These are phyloP conservation scores for Epiperipatus broadwayi DNA, from an alignment of 2,888 invertebrate genomes.

Conservation along the genomic window DNA sequence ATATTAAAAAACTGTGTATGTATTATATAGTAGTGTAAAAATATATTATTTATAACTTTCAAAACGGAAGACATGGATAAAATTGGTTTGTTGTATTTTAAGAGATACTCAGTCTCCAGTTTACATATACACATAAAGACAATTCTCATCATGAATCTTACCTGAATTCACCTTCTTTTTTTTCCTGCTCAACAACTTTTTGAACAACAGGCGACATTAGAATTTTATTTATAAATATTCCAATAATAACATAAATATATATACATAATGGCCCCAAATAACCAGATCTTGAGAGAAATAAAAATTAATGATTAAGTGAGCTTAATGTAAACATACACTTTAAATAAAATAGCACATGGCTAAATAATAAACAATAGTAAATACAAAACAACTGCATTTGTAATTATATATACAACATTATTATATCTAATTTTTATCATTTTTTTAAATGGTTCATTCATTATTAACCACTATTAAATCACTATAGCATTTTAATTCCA, in stretches of 20 bases:
- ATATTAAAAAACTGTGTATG: too few relatives aligned
- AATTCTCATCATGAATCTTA: slow-evolving; percentile 18
- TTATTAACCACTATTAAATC: slow-evolving; percentile 4
- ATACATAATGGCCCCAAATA: slow-evolving; percentile 36
- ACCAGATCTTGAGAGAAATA: slow-evolving; percentile 30
- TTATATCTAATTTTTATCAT: too few relatives aligned
- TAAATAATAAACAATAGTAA: too few relatives aligned
- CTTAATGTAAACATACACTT: neutral
- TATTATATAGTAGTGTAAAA: too few relatives aligned
- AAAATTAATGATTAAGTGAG: neutral
- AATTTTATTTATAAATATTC: slow-evolving; percentile 35
- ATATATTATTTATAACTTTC: too few relatives aligned
- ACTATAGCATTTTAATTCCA: too few relatives aligned
- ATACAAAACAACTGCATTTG: too few relatives aligned
- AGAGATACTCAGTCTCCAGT: neutral
- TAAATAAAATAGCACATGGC: too few relatives aligned
- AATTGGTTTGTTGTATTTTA: too few relatives aligned
- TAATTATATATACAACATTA: too few relatives aligned
- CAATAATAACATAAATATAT: slow-evolving; percentile 34
- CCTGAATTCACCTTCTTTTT: slow-evolving; percentile 38
- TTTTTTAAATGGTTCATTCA: neutral
- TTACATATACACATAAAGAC: neutral
- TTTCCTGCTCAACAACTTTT: slow-evolving; percentile 34
- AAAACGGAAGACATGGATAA: too few relatives aligned
- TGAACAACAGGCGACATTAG: slow-evolving; percentile 37